Conservation (phyloP, 2,797 vertebrate species). For the Podargus strigoides region DNA sequence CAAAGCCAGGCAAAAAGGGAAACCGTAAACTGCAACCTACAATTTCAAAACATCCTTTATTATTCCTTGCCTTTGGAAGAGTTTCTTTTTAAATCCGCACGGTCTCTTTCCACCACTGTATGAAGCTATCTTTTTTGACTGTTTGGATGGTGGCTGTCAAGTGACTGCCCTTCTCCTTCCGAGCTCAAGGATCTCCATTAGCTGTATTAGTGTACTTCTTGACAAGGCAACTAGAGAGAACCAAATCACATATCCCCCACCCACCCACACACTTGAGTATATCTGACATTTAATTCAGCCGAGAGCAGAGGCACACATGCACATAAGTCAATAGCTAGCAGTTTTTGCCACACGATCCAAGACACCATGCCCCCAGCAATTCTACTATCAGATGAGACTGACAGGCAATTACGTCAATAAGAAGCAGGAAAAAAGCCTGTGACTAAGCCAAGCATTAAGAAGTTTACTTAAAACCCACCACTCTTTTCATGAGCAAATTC, state of each 20-base stretch:
- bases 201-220: slow-evolving; percentile 3
- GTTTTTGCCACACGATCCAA: slow-evolving; percentile 43
- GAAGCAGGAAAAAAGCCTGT: slow-evolving; percentile 32
- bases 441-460: slow-evolving; percentile 34
- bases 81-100: neutral
- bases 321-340: slow-evolving; percentile 38
- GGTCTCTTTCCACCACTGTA: neutral
- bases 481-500: neutral
- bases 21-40: neutral
- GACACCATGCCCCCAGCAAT: slow-evolving; percentile 55
- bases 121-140: neutral
- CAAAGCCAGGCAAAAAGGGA: neutral
- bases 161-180: neutral
- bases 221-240: slow-evolving; percentile 34
- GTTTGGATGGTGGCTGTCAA: slow-evolving; percentile 34
- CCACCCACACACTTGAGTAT: slow-evolving; percentile 10
- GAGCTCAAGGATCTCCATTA: slow-evolving; percentile 20
- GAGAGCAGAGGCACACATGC: slow-evolving; percentile 31
- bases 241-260: slow-evolving; percentile 30
- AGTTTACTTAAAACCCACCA: slow-evolving; percentile 36
- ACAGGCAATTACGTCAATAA: slow-evolving; percentile 56
- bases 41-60: slow-evolving; percentile 9
- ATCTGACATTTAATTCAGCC: slow-evolving; percentile 53
- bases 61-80: neutral
- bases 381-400: slow-evolving; percentile 56